Conservation (phyloP, 2,113 vertebrate species). For the Acinonyx jubatus region DNA sequence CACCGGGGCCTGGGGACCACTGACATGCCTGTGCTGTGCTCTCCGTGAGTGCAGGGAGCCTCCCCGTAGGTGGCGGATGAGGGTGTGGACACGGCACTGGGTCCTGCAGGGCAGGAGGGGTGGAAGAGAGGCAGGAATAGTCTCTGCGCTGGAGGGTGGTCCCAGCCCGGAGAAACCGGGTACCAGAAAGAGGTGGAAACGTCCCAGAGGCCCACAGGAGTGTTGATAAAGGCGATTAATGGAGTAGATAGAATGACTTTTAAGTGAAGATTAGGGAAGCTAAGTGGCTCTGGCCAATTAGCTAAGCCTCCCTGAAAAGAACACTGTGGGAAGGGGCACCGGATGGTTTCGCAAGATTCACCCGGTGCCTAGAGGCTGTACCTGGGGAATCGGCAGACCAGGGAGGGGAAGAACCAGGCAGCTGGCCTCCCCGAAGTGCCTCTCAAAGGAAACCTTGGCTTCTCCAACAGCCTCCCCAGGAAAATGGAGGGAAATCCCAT, state of each 20-base stretch:
- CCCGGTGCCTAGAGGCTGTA: rapidly evolving
- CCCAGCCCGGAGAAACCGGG: background rate
- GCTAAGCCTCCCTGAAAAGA: background rate
- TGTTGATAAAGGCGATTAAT: constrained; percentile 4
- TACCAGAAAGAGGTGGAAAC: background rate
- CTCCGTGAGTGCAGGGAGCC: background rate
- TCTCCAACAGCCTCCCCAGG: background rate
- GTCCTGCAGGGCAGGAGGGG: too few relatives aligned
- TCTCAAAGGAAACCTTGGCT: background rate
- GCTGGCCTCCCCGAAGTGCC: too few relatives aligned
- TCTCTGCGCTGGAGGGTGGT: rapidly evolving
- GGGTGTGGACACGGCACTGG: background rate
- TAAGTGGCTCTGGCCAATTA: constrained; percentile 21
- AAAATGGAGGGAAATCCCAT: background rate
- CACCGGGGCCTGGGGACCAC: background rate
- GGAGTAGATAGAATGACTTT: constrained; percentile 42
- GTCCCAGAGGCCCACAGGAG: background rate
- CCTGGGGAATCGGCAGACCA: background rate
- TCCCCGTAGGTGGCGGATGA: background rate
- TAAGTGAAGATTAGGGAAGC: constrained; percentile 14
- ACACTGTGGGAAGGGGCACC: background rate
- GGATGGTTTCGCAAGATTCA: background rate
- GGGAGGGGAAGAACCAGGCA: background rate
- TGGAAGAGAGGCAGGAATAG: background rate
- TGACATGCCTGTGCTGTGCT: background rate